A percentile compares a stretch with the other conserved stretches of the same genome.
These are phyloP conservation scores for Hapalemur alaotrensis DNA, from an alignment of 2,797 vertebrate species.

Conservation along the genomic window DNA sequence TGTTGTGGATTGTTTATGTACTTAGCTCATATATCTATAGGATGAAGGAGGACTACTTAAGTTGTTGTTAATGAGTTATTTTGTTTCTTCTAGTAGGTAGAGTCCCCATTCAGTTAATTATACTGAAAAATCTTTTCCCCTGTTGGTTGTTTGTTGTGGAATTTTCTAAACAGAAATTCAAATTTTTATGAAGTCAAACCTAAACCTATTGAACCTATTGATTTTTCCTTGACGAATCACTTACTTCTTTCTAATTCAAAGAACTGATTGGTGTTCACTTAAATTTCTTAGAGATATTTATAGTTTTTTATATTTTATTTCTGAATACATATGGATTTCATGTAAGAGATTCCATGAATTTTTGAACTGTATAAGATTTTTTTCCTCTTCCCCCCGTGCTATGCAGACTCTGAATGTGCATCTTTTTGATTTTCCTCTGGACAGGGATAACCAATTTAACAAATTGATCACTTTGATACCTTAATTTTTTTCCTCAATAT, in stretches of 20 bases:
- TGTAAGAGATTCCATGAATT: not conserved
- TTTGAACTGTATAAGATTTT: not conserved
- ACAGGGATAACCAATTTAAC: too few relatives aligned
- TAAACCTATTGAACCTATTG: not conserved
- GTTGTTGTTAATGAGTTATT: not conserved
- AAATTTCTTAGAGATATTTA: not conserved
- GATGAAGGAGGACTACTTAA: not conserved
- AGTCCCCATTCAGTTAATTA: not conserved
- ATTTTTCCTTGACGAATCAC: not conserved
- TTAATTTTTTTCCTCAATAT: too few relatives aligned
- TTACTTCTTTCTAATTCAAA: not conserved
- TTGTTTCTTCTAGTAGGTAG: not conserved
- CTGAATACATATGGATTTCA: not conserved
- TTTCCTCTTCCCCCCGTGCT: not conserved
- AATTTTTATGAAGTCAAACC: not conserved
- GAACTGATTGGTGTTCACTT: not conserved
- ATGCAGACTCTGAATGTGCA: too few relatives aligned
- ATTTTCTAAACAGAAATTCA: conserved; percentile 31
- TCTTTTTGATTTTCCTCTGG: too few relatives aligned
- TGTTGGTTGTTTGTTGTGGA: not conserved
- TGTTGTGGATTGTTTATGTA: conserved; percentile 13
- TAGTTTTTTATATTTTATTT: not conserved
- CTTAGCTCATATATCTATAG: not conserved
- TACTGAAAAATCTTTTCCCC: not conserved
- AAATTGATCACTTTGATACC: too few relatives aligned